Base-by-base conservation (phyloP, 2,888 invertebrate species). In the Pandemis heparana region DNA sequence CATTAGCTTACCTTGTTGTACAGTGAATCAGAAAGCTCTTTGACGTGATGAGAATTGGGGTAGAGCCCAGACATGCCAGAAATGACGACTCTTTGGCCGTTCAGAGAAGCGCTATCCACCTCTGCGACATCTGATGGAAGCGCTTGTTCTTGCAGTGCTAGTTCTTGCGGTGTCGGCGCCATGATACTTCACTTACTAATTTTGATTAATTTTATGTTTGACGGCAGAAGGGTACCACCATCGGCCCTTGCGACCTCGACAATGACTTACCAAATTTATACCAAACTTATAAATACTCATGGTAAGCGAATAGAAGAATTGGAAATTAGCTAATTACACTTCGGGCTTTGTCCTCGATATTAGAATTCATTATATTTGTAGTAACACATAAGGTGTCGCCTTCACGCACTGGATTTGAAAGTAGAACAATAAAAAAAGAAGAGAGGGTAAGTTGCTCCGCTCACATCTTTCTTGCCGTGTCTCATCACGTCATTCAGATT, bases 21-120 rank as follows among this genome's bases (percentile, higher is more conserved):
- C 7, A 90, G 82, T 5, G 87, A 80, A 0, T 87, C 76, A 0
- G 82, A 78, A 0, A 90, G 80, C 0, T 87, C 87, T 51, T 83
- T 82, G 4, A 90, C 77, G 60, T 79, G 79, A 14, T 78, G 71
- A 5, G 82, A 79, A 59, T 77, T 74, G 0, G 89, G 88, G 67
- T 82, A 88, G n/a, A 84, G 76, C 0, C 88, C 87, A 0, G 88
- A 82, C 79, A 88, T 88, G 7, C 89, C 89, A 0, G 86, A 78
- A 56, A 89, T 86, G 46, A 89, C 88, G 10, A 88, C 77, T 38
- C 79, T 46, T 14, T 63, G 63, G n/a, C 63, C 46, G n/a, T 46
- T 46, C 46, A 23, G 23, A 0, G 63, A n/a, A 14, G 63, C 43
- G 62, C 43, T 43, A n/a, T 43, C 46, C 8, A 23, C 4, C 18